phyloP scores from a whole-genome alignment of 2,888 invertebrate genomes.

The Amphipoea lucens region DNA sequence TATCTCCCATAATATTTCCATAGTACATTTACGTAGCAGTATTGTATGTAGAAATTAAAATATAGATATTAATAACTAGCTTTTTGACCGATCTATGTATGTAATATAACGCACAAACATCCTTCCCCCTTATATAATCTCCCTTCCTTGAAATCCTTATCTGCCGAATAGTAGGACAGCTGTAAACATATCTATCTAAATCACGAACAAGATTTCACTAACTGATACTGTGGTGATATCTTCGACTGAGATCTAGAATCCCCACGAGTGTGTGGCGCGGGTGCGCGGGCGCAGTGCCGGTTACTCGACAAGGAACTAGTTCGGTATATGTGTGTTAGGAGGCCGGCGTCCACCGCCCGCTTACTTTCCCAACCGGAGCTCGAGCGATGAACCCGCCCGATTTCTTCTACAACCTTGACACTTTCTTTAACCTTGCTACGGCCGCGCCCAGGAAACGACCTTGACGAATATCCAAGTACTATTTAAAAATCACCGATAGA shows the following conservation, averaged over 20 bases:
- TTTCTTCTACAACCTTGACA: conserved; percentile 90
- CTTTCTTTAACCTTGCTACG: conserved; percentile 88
- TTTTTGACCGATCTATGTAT: conserved; percentile 89
- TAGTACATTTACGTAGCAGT: conserved; percentile 76
- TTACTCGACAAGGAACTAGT: conserved; percentile 81
- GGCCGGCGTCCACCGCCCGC: conserved; percentile 84
- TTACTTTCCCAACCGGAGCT: conserved; percentile 87
- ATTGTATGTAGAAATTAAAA: conserved; percentile 80
- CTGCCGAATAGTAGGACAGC: conserved; percentile 40
- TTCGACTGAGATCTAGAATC: conserved; percentile 75
- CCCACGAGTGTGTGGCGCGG: conserved; percentile 36
- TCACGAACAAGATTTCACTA: conserved; percentile 65
- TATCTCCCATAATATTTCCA: conserved; percentile 74
- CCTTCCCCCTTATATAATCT: conserved; percentile 68
- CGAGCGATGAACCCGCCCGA: conserved; percentile 87
- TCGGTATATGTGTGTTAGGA: conserved; percentile 86
- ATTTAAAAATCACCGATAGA: conserved; percentile 77
- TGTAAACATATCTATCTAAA: conserved; percentile 17
- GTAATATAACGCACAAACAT: conserved; percentile 87
- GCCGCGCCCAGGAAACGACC: conserved; percentile 79
- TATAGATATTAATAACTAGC: conserved; percentile 84
- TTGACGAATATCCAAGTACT: conserved; percentile 76
- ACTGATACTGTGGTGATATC: conserved; percentile 66
- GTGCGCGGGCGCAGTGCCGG: conserved; percentile 68
- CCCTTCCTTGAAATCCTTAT: conserved; percentile 68